Evolutionary conservation across 2,888 invertebrate genomes (phyloP), one percentile per base, ranked within the genome.

Genomic region (Amitus sp.): DNA sequence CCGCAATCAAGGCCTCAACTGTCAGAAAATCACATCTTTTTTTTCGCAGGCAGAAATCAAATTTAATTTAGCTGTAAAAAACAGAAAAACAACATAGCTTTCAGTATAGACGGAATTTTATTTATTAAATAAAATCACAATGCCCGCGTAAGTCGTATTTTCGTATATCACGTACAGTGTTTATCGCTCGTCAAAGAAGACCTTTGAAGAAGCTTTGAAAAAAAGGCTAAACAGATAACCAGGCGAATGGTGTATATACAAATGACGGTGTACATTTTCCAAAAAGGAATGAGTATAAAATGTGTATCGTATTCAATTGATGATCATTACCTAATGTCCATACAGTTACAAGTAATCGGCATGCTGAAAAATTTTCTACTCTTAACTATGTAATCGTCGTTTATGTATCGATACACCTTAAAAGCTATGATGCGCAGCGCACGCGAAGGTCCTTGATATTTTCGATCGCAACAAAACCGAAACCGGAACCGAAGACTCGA

Each of bases 101-200:
- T 49, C 60, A 66, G 66, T 72, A 70, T 69, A 70, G 72, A 72
- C 72, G 70, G 72, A 72, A 67, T 70, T 72, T 69, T 72, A 66
- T 67, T 67, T 60, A 70, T 69, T 68, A 71, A 72, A 71, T 68
- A 67, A 72, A 72, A 72, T 72, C 72, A 72, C 70, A 72, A 72
- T 72, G 70, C 72, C 70, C 68, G 72, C 72, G 68, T 68, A 72
- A 72, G 70, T 72, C 69, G 70, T 67, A 65, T 65, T 69, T 69
- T 69, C 66, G 70, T 69, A 69, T 72, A 72, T 72, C 72, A 72
- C 72, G 65, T 70, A 65, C 68, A 68, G 59, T 63, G 62, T 67
- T 63, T 60, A 63, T 53, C 49, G 67, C 65, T 67, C 66, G 65
- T 60, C 65, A 55, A 65, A 61, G 65, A 54, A 65, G 51, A 57